Base-by-base conservation (phyloP, 2,797 vertebrate genomes). In the Enteromius anoplus region DNA sequence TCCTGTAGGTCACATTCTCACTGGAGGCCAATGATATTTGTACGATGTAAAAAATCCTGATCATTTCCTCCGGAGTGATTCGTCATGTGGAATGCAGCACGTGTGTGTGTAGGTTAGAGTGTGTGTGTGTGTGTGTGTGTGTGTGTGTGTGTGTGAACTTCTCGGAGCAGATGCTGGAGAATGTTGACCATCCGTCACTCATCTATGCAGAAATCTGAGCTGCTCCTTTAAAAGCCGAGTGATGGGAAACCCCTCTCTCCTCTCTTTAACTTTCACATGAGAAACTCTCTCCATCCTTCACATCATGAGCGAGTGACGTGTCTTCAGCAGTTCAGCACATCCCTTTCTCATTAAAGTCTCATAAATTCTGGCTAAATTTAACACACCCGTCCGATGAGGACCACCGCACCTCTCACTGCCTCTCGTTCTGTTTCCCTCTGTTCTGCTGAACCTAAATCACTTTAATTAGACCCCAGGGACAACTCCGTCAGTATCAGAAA, bases 281-380 rank as follows among this genome's bases (percentile, higher is more conserved):
- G 96, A 97, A 96, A 96, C 94, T 95, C 84, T 76, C 55, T 81
- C 85, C 78, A 78, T 69, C 80, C 62, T 64, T 64, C 58, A 29
- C 65, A 19, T 73, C n/a, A 5, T 10, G 68, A 84, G 73, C 72
- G 53, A 69, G 77, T 77, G 77, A 76, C 51, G 49, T 14, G 82
- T 86, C 90, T 91, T 88, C 92, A 91, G 90, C 93, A 91, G 95
- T 95, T 94, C 94, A 95, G 95, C 96, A 97, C 97, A 97, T 97
- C 96, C 96, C 96, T 96, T 97, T 96, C 96, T 97, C 97, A 97
- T 98, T 97, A 98, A 96, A 95, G 93, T 91, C 96, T 96, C 95
- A 97, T 97, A 96, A 97, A 98, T 97, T 96, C 96, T 95, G 94
- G 94, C 96, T 97, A 97, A 97, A 97, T 97, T 98, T 97, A 97